phyloP scores from a whole-genome alignment of 2,888 invertebrate species.

The Ornithoptera priamus region DNA sequence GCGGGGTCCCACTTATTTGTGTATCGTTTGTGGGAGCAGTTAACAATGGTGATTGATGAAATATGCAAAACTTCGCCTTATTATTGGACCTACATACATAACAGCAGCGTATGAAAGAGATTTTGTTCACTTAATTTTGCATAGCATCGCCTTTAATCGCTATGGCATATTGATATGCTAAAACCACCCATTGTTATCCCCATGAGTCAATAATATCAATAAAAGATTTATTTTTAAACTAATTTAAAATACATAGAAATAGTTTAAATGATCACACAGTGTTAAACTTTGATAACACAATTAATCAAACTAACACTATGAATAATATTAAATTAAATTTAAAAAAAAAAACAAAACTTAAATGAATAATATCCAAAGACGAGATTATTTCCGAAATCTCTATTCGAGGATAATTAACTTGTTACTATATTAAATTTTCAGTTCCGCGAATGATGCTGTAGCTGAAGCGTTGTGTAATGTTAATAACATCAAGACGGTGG shows the following conservation, averaged over 20 bases:
- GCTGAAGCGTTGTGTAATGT: conserved; percentile 49
- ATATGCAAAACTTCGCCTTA: conserved; percentile 68
- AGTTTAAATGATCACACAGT: neutral
- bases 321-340: too few species aligned
- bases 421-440: conserved; percentile 25
- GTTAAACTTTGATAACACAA: too few species aligned
- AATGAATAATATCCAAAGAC: too few species aligned
- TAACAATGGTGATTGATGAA: conserved; percentile 68
- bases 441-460: neutral
- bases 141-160: neutral
- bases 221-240: too few species aligned
- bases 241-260: too few species aligned
- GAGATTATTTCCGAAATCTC: neutral
- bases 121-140: conserved; percentile 3
- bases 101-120: conserved; percentile 31
- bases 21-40: conserved; percentile 57
- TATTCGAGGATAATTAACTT: neutral
- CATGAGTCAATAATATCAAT: neutral
- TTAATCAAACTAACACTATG: too few species aligned
- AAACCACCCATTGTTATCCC: neutral
- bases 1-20: conserved; percentile 57
- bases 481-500: conserved; percentile 59
- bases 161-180: neutral
- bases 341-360: too few species aligned
- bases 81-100: conserved; percentile 42